Evolutionary conservation across 37 sponge, comb jelly and placozoan species (phyloP), one percentile per base, ranked within the genome.

Genomic region (Halisarca cf. caerulea): DNA sequence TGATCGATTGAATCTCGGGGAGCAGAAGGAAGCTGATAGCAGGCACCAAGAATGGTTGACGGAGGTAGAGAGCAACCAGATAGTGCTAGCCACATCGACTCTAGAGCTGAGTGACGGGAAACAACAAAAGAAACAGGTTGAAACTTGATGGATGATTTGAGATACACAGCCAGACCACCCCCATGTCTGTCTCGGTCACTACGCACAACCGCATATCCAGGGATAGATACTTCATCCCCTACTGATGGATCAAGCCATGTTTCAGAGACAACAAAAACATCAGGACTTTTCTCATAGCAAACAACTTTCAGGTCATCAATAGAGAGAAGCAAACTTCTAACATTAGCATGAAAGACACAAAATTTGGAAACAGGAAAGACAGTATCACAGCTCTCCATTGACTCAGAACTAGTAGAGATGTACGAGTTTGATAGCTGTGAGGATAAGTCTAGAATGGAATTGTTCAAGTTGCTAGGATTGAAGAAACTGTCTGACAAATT

Each of bases 401-500:
- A 6, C n/a, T n/a, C n/a, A n/a, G n/a, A n/a, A 5, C 18, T 20
- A 28, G 6, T 23, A 30, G 30, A 62, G 30, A 28, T 5, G 15
- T 7, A 8, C 6, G 64, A 7, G 18, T 62, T 62, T 20, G 64
- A 62, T 15, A 28, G 15, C 30, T 7, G 18, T 20, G 64, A 62
- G 7, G 30, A n/a, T n/a, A n/a, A n/a, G 15, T 62, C 64, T 15
- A 62, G 15, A 23, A 8, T 30, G n/a, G 64, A 6, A 62, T 62
- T 15, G n/a, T 15, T 8, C 6, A 20, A 30, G 6, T 8, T 7
- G 6, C 18, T 20, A n/a, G n/a, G n/a, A n/a, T n/a, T n/a, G 30
- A 71, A 71, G 18, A 71, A 71, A 71, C 72, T 71, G 18, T 33
- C 72, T 34, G 40, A 37, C 3, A 71, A 71, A 30, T 71, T 71